Evolutionary conservation across 30 jellyfish, hydroid and myxozoan species (phyloP).

Genomic region (Catostylus mosaicus): DNA sequence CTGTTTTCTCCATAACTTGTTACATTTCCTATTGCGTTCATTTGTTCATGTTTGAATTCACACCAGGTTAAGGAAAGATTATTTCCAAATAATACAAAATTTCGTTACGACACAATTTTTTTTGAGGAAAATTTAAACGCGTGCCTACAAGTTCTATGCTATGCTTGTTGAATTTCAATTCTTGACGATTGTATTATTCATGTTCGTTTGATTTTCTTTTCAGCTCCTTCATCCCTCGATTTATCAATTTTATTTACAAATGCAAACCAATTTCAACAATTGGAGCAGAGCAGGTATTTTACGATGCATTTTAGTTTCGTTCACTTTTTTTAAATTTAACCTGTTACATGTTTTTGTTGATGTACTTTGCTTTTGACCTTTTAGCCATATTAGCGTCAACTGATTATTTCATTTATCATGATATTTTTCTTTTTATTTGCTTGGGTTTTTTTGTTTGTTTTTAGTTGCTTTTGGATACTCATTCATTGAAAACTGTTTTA

Average conservation of each 20-base stretch:
- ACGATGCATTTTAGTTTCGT: neutral
- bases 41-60: no score
- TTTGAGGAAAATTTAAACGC: no score
- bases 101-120: no score
- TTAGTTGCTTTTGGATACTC: slow-evolving; percentile 90
- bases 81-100: no score
- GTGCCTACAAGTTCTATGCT: no score
- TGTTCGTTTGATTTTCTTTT: slow-evolving; percentile 5
- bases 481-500: slow-evolving; percentile 88
- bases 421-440: neutral
- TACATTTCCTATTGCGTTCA: no score
- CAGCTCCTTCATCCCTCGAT: slow-evolving; percentile 98
- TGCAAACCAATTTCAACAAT: slow-evolving; percentile 94
- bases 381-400: neutral
- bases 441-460: slow-evolving; percentile 1
- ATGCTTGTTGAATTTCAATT: no score
- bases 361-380: neutral
- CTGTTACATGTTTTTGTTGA: neutral
- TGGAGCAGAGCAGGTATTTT: slow-evolving; percentile 97
- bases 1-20: no score
- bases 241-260: slow-evolving; percentile 79
- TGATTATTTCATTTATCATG: neutral
- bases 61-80: no score
- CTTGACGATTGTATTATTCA: no score
- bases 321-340: neutral